These are phyloP conservation scores for Muraenolepis orangiensis DNA, from an alignment of 2,797 vertebrate genomes.

Conservation along the genomic window DNA sequence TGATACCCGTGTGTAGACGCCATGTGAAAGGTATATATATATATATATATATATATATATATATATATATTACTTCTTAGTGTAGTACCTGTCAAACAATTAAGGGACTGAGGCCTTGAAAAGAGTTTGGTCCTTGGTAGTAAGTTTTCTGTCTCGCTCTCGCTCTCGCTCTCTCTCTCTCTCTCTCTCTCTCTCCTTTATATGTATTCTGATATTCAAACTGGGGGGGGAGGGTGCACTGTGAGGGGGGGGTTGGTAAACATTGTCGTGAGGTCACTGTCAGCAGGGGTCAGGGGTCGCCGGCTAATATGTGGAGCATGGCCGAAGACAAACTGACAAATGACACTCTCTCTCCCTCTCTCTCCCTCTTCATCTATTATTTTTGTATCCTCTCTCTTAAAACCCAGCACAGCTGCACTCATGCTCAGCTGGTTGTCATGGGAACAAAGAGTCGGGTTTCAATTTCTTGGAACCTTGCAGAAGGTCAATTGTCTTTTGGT, in stretches of 20 bases:
- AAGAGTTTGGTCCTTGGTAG: too few species aligned
- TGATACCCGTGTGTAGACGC: too few species aligned
- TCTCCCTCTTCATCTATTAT: not conserved
- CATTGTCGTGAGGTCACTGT: conserved; percentile 48
- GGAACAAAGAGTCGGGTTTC: conserved; percentile 21
- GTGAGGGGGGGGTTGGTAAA: conserved; percentile 38
- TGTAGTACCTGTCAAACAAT: not conserved
- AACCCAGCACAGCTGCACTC: conserved; percentile 23
- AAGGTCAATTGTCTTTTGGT: conserved; percentile 1
- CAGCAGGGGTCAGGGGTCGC: conserved; percentile 56
- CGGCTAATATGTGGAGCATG: conserved; percentile 35
- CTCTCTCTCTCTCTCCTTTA: not conserved
- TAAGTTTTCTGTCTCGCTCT: too few species aligned
- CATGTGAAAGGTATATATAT: too few species aligned
- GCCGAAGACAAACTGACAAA: conserved; percentile 15
- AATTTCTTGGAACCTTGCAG: conserved; percentile 5
- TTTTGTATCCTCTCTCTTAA: not conserved
- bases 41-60: too few species aligned
- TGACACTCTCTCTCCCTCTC: conserved; percentile 2
- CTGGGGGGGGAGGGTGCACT: conserved; percentile 46
- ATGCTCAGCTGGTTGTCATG: conserved; percentile 10
- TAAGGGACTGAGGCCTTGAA: too few species aligned
- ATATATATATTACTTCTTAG: not conserved
- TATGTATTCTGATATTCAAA: too few species aligned
- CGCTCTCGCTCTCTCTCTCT: not conserved